Evolutionary conservation across 2,888 invertebrate genomes (phyloP).

Genomic region (Metallyticus violacea): DNA sequence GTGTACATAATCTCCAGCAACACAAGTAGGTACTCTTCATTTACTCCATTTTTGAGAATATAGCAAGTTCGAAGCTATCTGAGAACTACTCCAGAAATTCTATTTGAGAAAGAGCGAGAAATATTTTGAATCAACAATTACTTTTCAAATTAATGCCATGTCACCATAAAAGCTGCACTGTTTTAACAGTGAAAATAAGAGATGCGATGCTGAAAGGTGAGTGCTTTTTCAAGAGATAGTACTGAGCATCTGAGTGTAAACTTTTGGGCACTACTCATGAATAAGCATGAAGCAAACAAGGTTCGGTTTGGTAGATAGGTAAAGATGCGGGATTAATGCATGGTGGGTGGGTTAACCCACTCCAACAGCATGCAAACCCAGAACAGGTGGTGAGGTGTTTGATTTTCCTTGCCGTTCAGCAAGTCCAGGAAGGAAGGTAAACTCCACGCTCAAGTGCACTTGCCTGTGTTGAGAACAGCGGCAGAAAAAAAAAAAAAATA

Average conservation of each 20-base stretch:
- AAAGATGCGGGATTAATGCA: neutral
- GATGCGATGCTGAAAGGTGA: no score
- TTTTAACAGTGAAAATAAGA: no score
- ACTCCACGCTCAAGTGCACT: neutral
- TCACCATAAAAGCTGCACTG: no score
- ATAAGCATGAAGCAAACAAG: neutral
- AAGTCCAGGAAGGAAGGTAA: neutral
- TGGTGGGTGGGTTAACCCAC: neutral
- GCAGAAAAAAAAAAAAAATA: neutral
- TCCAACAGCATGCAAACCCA: neutral
- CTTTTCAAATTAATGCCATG: no score
- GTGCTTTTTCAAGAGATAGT: no score
- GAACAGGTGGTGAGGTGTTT: neutral
- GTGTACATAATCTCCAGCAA: no score
- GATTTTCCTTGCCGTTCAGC: neutral
- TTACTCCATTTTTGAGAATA: no score
- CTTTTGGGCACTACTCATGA: neutral
- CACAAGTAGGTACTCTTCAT: no score
- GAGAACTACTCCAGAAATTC: no score
- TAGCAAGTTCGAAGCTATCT: no score
- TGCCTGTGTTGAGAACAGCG: neutral
- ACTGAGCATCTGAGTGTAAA: neutral
- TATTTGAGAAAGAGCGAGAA: no score
- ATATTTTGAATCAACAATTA: no score
- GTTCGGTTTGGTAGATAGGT: neutral